phyloP scores from a whole-genome alignment of 2,113 vertebrate species.

The Leuciscus idus region DNA sequence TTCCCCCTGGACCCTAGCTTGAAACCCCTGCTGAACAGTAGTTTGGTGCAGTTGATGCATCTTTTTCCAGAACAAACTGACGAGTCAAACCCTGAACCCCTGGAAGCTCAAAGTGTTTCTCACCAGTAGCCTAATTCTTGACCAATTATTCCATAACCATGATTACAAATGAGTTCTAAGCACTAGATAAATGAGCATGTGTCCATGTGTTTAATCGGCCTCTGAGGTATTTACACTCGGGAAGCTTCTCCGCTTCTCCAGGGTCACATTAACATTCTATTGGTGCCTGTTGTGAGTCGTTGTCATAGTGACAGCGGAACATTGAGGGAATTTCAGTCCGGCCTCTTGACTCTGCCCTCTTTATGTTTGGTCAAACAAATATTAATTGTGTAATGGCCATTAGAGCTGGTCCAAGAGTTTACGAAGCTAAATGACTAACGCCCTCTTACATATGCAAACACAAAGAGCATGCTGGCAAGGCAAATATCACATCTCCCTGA shows the following conservation, averaged over 20 bases:
- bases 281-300: background rate
- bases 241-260: background rate
- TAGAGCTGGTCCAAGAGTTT: constrained; percentile 31
- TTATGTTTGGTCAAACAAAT: constrained; percentile 35
- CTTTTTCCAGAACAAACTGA: background rate
- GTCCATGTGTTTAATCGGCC: background rate
- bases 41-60: background rate
- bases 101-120: background rate
- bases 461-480: background rate
- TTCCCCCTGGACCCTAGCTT: background rate
- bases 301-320: background rate
- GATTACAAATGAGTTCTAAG: background rate
- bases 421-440: constrained; percentile 42
- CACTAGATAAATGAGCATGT: constrained; percentile 15
- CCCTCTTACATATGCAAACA: constrained; percentile 38
- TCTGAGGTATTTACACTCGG: constrained; percentile 28
- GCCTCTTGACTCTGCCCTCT: constrained; percentile 1
- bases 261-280: background rate
- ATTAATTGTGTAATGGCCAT: constrained; percentile 46
- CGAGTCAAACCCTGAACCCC: background rate
- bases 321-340: background rate
- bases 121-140: background rate
- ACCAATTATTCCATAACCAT: constrained; percentile 2
- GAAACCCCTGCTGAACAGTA: background rate
- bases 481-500: constrained; percentile 24